Evolutionary conservation across 2,797 vertebrate genomes (phyloP).

Genomic region (Crocodylus rhombifer): DNA sequence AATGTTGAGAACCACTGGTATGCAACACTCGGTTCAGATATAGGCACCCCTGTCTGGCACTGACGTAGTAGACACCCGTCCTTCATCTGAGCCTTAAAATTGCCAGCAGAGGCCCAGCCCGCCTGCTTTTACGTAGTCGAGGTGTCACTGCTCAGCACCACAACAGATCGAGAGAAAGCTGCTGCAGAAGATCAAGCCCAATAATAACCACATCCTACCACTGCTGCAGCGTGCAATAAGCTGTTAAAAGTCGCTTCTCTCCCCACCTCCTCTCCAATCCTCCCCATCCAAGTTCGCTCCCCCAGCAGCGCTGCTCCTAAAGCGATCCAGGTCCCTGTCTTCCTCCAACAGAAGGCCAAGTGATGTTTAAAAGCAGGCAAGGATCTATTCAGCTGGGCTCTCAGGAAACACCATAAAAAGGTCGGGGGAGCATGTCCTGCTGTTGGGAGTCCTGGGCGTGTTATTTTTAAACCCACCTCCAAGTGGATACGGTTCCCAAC

Average conservation of each 20-base stretch:
- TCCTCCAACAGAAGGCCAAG: not conserved
- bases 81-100: constrained; percentile 44
- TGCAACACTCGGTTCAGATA: not conserved
- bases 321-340: not conserved
- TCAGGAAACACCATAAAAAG: constrained; percentile 12
- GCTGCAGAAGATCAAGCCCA: constrained; percentile 3
- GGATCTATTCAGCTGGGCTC: not conserved
- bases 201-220: constrained; percentile 19
- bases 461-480: not conserved
- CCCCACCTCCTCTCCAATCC: not conserved
- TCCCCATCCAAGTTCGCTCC: not conserved
- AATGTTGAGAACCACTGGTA: too few relatives aligned
- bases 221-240: not conserved
- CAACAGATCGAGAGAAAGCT: constrained; percentile 36
- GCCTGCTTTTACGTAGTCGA: not conserved
- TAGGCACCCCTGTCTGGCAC: not conserved
- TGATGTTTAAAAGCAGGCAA: not conserved
- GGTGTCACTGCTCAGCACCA: not conserved
- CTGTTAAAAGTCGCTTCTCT: constrained; percentile 21
- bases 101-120: not conserved
- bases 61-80: too few relatives aligned
- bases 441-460: not conserved
- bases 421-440: rapidly evolving
- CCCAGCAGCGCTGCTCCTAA: not conserved
- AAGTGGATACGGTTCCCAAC: constrained; percentile 6